Base-by-base conservation (phyloP, 2,113 vertebrate species). In the Engystomops pustulosus region DNA sequence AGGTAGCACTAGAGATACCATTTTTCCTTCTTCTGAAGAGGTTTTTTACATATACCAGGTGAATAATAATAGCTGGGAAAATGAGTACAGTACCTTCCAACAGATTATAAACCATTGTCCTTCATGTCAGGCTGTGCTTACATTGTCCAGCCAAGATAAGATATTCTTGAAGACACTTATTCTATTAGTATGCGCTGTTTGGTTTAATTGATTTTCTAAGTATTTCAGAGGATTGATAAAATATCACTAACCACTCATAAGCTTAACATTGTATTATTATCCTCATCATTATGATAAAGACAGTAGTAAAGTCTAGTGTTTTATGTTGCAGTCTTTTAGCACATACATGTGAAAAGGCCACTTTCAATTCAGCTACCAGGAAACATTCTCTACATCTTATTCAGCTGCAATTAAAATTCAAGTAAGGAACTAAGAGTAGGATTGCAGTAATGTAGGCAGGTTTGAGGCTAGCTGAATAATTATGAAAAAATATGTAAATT, bases 401-500 rank as follows among this genome's bases (percentile, higher is more conserved):
- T 84, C 45, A 84, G 47, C 47, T 41, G 83, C 83, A 84, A 84
- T 84, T 84, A 84, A 84, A 84, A 84, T 84, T 84, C 83, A 84
- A 38, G 47, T 55, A 79, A 84, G 62, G 18, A 58, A 76, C 62
- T 79, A 58, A 70, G 74, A 77, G 60, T 78, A 65, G 65, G 65
- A 84, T 78, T 84, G 53, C 62, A 44, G 34, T 79, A 84, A 84
- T 84, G 62, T 53, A 84, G 83, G 83, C 83, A 84, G 83, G 83
- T 84, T 84, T 79, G 62, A 78, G 83, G 83, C 83, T 84, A 84
- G 83, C 75, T 79, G 83, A 84, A 84, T 84, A 84, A 79, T 84
- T 84, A 84, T 70, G 75, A 84, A 84, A 78, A 84, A 84, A 84
- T 84, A 84, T 84, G 83, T 84, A 84, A 84, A 84, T 84, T 84